phyloP scores from a whole-genome alignment of 1,140 invertebrate species.

The Pentalonia nigronervosa region DNA sequence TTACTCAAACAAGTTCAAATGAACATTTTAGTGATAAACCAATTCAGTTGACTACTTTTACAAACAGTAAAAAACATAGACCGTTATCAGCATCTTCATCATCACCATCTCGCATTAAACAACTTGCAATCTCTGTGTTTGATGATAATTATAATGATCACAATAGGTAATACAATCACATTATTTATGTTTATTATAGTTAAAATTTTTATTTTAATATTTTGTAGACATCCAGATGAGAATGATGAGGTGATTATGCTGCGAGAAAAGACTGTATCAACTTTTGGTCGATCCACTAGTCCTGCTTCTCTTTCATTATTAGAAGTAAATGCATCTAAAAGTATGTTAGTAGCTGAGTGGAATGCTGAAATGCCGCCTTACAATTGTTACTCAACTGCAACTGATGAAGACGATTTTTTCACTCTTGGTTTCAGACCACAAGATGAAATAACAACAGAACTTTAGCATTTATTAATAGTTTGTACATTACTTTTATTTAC shows the following conservation, averaged over 20 bases:
- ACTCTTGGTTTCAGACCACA: constrained; percentile 77
- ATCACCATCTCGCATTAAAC: constrained; percentile 62
- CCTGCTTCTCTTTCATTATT: constrained; percentile 49
- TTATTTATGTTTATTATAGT: neutral
- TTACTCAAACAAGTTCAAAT: constrained; percentile 35
- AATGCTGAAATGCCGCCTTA: constrained; percentile 70
- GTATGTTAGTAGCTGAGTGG: constrained; percentile 68
- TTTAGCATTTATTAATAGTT: constrained; percentile 65
- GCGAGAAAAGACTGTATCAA: constrained; percentile 46
- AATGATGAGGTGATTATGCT: constrained; percentile 55
- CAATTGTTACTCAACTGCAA: constrained; percentile 60
- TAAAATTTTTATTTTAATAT: constrained; percentile 3
- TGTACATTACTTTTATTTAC: constrained; percentile 35
- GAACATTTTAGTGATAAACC: constrained; percentile 55
- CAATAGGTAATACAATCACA: constrained; percentile 34
- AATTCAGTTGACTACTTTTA: constrained; percentile 60
- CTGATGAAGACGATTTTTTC: constrained; percentile 73
- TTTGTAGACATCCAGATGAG: constrained; percentile 39
- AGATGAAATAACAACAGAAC: constrained; percentile 80
- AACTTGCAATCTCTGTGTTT: constrained; percentile 65
- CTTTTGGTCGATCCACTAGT: constrained; percentile 56
- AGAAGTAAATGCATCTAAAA: constrained; percentile 52
- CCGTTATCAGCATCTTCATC: constrained; percentile 54
- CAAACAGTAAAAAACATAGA: constrained; percentile 54
- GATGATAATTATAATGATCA: constrained; percentile 64